phyloP scores from a whole-genome alignment of 2,113 vertebrate genomes.

The Zingel zingel region DNA sequence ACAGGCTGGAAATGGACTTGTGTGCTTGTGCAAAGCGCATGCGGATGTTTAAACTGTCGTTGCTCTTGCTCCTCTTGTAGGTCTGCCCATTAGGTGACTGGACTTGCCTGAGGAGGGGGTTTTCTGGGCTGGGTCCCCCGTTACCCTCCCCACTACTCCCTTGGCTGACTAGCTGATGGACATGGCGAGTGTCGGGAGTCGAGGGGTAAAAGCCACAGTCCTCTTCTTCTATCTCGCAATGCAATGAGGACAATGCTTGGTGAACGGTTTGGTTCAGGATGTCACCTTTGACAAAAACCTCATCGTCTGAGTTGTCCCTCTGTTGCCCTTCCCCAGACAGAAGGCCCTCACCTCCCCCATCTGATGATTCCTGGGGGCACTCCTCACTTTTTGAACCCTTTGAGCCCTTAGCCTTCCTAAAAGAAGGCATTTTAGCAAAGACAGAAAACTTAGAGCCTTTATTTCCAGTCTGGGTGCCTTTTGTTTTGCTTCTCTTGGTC shows the following conservation, averaged over 20 bases:
- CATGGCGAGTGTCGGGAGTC: conserved; percentile 31
- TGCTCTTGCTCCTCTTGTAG: conserved; percentile 80
- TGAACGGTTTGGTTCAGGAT: conserved; percentile 75
- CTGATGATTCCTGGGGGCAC: conserved; percentile 24
- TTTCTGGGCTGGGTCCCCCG: conserved; percentile 45
- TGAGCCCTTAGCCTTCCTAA: conserved; percentile 75
- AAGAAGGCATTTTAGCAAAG: conserved; percentile 86
- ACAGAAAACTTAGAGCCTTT: conserved; percentile 77
- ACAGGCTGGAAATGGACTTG: conserved; percentile 88
- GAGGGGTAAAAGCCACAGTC: conserved; percentile 22
- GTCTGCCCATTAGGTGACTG: conserved; percentile 66
- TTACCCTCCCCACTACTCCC: conserved; percentile 28
- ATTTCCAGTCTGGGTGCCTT: conserved; percentile 12
- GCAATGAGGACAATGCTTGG: conserved; percentile 59
- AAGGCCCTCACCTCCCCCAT: conserved; percentile 29
- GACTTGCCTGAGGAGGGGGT: conserved; percentile 44
- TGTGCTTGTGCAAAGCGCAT: conserved; percentile 88
- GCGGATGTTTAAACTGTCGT: conserved; percentile 85
- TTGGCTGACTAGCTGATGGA: conserved; percentile 35
- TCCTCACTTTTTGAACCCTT: conserved; percentile 56
- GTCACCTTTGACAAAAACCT: conserved; percentile 79
- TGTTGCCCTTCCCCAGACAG: conserved; percentile 42
- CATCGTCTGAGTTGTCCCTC: conserved; percentile 80
- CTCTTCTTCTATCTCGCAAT: conserved; percentile 24
- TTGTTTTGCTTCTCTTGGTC: conserved; percentile 69